Conservation (phyloP, 1,140 invertebrate species). For the Triops cancriformis region DNA sequence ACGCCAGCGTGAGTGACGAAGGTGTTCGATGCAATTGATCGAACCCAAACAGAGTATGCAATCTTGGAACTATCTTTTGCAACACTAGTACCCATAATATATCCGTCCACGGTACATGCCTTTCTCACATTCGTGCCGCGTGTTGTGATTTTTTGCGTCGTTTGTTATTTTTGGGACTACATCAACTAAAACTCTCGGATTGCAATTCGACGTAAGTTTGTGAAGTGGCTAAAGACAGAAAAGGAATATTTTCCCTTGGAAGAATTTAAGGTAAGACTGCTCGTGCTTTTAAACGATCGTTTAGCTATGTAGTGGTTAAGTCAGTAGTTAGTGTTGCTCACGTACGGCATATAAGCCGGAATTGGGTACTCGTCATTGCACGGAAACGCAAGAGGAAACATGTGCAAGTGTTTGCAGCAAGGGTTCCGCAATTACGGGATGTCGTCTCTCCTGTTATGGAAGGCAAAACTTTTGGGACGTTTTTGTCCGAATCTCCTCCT, state of each 20-base stretch:
- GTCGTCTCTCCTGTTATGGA: background rate
- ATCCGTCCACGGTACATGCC: background rate
- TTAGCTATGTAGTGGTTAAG: too few species aligned
- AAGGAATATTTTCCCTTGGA: background rate
- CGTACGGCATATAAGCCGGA: background rate
- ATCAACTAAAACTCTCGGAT: background rate
- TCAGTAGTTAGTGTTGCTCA: too few species aligned
- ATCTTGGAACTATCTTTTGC: conserved; percentile 12
- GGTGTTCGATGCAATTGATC: background rate
- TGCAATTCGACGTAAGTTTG: background rate
- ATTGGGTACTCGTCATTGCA: background rate
- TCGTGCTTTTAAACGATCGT: too few species aligned
- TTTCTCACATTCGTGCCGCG: background rate
- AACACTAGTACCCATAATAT: background rate
- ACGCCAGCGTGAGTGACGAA: background rate
- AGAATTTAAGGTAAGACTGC: background rate
- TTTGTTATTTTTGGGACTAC: background rate
- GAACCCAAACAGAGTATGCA: background rate
- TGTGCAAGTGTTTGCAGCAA: background rate
- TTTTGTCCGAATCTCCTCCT: background rate
- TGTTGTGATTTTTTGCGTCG: background rate
- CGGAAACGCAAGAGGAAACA: background rate
- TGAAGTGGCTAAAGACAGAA: background rate
- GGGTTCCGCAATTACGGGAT: background rate
- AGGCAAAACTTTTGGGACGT: background rate